Evolutionary conservation across 2,113 vertebrate genomes (phyloP).

Genomic region (Puffinus mauretanicus): DNA sequence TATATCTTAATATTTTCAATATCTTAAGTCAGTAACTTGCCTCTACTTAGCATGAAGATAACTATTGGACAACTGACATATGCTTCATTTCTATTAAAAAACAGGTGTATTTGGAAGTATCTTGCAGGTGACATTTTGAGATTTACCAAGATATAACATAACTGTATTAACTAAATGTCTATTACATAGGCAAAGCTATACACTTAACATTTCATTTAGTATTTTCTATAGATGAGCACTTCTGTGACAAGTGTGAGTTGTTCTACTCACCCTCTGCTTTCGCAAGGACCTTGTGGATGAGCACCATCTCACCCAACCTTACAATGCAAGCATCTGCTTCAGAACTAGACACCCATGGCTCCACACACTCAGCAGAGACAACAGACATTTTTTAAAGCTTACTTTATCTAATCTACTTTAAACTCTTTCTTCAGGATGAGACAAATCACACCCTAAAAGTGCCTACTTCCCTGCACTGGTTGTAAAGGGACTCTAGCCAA

Average conservation of each 20-base stretch:
- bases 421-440: background rate
- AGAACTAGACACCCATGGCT: background rate
- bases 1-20: background rate
- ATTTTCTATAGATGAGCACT: background rate
- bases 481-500: background rate
- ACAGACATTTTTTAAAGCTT: background rate
- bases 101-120: background rate
- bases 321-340: background rate
- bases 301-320: background rate
- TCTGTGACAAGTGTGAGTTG: background rate
- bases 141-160: background rate
- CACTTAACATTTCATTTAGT: background rate
- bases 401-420: background rate
- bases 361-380: background rate
- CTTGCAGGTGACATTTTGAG: fast-evolving
- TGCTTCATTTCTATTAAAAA: background rate
- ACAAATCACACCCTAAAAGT: background rate
- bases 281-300: background rate
- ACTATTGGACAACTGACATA: background rate
- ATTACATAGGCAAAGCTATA: background rate
- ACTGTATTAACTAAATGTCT: background rate
- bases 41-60: background rate
- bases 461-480: background rate
- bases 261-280: background rate
- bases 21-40: background rate